These are phyloP conservation scores for Botrylloides violaceus DNA, from an alignment of 23 tunicate species.

Conservation along the genomic window DNA sequence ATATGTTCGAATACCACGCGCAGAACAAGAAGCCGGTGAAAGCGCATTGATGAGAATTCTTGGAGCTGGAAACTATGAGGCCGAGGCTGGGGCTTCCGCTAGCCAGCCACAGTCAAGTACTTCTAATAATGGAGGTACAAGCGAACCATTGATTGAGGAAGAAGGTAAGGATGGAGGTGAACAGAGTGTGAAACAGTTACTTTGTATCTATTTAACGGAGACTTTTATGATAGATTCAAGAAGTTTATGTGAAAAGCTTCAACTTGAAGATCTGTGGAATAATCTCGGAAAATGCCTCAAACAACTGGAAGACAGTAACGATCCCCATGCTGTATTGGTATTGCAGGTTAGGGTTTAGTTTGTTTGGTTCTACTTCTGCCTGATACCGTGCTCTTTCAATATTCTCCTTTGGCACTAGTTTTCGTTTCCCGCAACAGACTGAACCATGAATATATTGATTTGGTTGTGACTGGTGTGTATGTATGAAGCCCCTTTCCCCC, in stretches of 20 bases:
- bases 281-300: constrained; percentile 82
- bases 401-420: neutral
- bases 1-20: constrained; percentile 4
- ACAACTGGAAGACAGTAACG: constrained; percentile 82
- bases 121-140: neutral
- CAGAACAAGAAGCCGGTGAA: constrained; percentile 5
- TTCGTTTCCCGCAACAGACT: neutral
- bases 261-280: constrained; percentile 88
- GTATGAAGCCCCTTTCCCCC: too few relatives aligned
- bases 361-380: too few relatives aligned
- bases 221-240: constrained; percentile 11
- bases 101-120: neutral
- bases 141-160: neutral
- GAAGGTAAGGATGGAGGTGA: neutral
- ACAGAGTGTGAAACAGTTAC: too few relatives aligned
- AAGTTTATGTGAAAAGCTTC: constrained; percentile 72
- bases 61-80: neutral
- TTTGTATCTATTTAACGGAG: too few relatives aligned
- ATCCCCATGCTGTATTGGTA: constrained; percentile 96
- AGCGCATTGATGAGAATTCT: neutral
- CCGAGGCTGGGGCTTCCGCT: neutral
- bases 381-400: neutral
- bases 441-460: too few relatives aligned
- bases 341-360: constrained; percentile 87
- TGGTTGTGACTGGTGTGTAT: too few relatives aligned